Conservation (phyloP, 2,113 vertebrate species). For the Prochilodus magdalenae region DNA sequence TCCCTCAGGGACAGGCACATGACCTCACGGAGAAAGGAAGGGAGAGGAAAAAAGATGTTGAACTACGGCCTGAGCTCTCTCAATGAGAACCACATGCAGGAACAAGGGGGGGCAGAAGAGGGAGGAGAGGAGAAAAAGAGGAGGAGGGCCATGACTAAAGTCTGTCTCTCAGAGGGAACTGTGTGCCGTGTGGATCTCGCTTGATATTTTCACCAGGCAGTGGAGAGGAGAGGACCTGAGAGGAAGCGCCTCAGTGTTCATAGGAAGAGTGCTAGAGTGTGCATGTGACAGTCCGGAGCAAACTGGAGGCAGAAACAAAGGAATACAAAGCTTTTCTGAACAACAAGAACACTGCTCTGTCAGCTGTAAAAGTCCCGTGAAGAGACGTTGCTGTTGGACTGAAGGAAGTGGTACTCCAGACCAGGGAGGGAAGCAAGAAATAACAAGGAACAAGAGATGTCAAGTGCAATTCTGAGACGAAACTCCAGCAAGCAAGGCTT, state of each 20-base stretch:
- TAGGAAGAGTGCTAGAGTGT: constrained; percentile 25
- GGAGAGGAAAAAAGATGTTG: constrained; percentile 66
- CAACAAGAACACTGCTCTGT: constrained; percentile 16
- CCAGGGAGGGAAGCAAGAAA: not conserved
- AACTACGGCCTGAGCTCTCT: constrained; percentile 69
- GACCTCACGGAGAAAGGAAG: constrained; percentile 64
- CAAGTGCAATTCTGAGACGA: constrained; percentile 78
- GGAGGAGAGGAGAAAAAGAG: constrained; percentile 33
- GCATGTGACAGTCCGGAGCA: constrained; percentile 47
- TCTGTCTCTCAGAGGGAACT: constrained; percentile 55
- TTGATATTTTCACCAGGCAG: constrained; percentile 81
- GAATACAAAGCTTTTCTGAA: constrained; percentile 44
- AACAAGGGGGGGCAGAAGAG: constrained; percentile 58
- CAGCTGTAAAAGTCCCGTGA: constrained; percentile 4
- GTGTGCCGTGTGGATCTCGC: constrained; percentile 60
- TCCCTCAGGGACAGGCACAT: constrained; percentile 70
- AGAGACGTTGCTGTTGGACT: constrained; percentile 9
- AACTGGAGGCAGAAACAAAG: constrained; percentile 29
- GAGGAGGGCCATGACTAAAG: constrained; percentile 64
- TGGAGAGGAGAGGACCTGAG: constrained; percentile 67
- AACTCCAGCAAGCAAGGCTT: constrained; percentile 85
- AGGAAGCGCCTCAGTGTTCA: constrained; percentile 58
- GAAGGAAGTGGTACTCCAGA: not conserved
- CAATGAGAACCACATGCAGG: constrained; percentile 81
- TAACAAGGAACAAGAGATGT: constrained; percentile 64